phyloP scores from a whole-genome alignment of 2,113 vertebrate genomes.

The Hiodon tergisus region DNA sequence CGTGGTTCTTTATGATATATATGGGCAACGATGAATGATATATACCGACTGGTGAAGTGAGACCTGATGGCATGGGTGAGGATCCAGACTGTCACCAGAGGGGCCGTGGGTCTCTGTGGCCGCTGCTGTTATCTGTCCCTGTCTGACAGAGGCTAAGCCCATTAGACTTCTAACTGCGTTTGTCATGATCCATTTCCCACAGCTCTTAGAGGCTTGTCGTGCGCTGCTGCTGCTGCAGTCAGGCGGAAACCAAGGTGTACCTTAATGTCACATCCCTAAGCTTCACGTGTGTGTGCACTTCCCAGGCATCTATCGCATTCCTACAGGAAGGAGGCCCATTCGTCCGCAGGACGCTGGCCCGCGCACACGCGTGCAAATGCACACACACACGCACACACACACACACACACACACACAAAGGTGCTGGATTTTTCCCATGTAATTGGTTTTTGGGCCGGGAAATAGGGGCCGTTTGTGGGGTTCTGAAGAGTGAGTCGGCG shows the following conservation, averaged over 20 bases:
- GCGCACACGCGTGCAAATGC: not conserved
- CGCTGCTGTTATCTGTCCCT: not conserved
- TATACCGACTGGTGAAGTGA: not conserved
- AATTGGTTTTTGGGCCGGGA: slow-evolving; percentile 17
- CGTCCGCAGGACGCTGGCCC: not conserved
- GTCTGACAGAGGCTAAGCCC: slow-evolving; percentile 24
- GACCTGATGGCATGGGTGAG: not conserved
- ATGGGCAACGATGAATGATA: not conserved
- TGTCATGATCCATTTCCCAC: slow-evolving; percentile 42
- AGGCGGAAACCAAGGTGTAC: slow-evolving; percentile 10
- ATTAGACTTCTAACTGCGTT: slow-evolving; percentile 36
- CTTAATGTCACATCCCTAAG: not conserved
- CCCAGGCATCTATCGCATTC: no score
- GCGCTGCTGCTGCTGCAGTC: not conserved
- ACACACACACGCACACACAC: not conserved
- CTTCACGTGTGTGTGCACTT: not conserved
- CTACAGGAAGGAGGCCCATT: no score
- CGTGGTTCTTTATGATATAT: not conserved
- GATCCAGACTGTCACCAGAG: not conserved
- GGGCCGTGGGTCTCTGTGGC: not conserved
- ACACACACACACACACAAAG: not conserved
- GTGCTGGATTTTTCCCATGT: not conserved
- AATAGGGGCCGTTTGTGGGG: not conserved
- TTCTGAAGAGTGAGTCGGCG: slow-evolving; percentile 10
- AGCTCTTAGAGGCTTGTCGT: slow-evolving; percentile 20